phyloP scores from a whole-genome alignment of 2,797 vertebrate genomes.

The Acipenser oxyrinchus region DNA sequence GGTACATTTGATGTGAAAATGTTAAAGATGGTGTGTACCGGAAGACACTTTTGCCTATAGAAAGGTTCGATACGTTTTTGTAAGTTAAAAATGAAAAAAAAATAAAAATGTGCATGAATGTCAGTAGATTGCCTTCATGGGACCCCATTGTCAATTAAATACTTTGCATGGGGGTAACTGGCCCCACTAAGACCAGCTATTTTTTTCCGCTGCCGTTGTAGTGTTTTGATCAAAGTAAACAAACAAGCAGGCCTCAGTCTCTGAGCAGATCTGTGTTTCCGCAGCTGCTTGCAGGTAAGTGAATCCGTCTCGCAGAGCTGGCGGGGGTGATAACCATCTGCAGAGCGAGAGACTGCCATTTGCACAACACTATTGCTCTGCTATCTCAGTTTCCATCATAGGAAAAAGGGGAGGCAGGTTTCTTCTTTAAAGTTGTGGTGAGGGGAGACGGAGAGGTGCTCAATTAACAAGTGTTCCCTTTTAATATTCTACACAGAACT shows the following conservation, averaged over 20 bases:
- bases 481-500: no score
- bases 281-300: not conserved
- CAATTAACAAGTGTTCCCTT: no score
- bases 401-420: not conserved
- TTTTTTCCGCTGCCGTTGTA: not conserved
- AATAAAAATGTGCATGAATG: no score
- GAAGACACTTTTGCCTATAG: no score
- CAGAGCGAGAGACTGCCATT: not conserved
- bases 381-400: slow-evolving; percentile 4
- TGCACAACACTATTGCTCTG: not conserved
- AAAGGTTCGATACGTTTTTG: no score
- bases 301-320: no score
- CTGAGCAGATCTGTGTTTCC: not conserved
- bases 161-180: not conserved
- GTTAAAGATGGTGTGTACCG: no score
- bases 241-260: not conserved
- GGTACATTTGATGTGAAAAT: no score
- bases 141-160: no score
- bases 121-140: no score
- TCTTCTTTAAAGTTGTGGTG: not conserved
- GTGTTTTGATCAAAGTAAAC: not conserved
- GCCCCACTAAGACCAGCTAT: not conserved
- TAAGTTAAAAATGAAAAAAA: no score
- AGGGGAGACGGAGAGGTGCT: not conserved
- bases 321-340: not conserved